Evolutionary conservation across 1,140 invertebrate species (phyloP).

Genomic region (Lordiphosa clarofinis): DNA sequence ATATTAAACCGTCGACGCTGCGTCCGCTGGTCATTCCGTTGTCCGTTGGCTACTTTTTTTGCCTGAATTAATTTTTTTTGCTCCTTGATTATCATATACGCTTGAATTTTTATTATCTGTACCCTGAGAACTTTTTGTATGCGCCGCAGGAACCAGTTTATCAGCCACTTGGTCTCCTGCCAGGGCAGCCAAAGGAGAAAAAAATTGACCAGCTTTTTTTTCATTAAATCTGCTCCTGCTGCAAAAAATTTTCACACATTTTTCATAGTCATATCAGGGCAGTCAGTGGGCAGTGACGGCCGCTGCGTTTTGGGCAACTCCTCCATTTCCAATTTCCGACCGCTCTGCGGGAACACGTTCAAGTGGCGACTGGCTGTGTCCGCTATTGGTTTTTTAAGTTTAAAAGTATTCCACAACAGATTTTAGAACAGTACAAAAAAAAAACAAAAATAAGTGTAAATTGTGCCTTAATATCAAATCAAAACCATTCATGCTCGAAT

Average conservation of each 20-base stretch:
- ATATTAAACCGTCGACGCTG: constrained; percentile 71
- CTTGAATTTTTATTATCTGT: constrained; percentile 79
- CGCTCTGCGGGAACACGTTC: constrained; percentile 49
- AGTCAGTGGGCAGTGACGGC: constrained; percentile 67
- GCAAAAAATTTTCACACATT: constrained; percentile 78
- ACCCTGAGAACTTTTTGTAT: constrained; percentile 79
- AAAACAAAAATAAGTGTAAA: constrained; percentile 30
- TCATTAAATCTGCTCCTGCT: constrained; percentile 36
- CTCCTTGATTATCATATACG: constrained; percentile 76
- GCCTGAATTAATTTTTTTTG: constrained; percentile 75
- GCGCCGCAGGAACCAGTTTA: constrained; percentile 72
- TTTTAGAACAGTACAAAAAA: constrained; percentile 60
- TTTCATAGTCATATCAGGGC: constrained; percentile 77
- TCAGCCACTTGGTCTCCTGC: constrained; percentile 76
- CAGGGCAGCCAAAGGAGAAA: constrained; percentile 50
- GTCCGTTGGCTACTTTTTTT: constrained; percentile 52
- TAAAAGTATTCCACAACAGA: constrained; percentile 32
- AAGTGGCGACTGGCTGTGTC: constrained; percentile 39
- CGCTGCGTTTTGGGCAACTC: constrained; percentile 67
- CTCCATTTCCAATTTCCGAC: constrained; percentile 58
- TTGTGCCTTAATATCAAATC: constrained; percentile 49
- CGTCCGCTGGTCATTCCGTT: constrained; percentile 54
- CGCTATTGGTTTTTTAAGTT: constrained; percentile 17
- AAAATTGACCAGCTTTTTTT: constrained; percentile 51
- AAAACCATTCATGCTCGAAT: constrained; percentile 28